Evolutionary conservation across 2,113 vertebrate genomes (phyloP), one percentile per base, ranked within the genome.

Genomic region (Engraulis encrasicolus): DNA sequence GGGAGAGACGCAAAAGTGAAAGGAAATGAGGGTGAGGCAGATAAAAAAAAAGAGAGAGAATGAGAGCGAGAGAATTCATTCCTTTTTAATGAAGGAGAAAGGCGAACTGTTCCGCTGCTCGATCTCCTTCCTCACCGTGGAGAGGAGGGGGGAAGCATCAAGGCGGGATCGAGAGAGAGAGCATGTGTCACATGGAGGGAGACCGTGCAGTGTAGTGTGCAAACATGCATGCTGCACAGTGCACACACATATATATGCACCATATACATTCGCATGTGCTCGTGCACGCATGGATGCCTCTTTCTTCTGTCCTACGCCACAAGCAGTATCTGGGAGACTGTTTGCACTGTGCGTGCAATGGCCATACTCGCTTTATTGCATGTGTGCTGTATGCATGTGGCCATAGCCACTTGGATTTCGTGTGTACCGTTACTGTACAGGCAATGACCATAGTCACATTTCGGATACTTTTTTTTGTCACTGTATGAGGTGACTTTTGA

Each of bases 41-140:
- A 66, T 2, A 58, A n/a, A 58, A n/a, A 66, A 7, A 66, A 23
- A 45, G 78, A 79, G 19, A 79, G 38, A 14, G 11, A 54, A n/a
- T n/a, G 52, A 58, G 6, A 58, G 61, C 27, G 66, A 31, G 66
- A 74, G 0, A 15, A 14, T 34, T 74, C 66, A 74, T 74, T 74
- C 34, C 27, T 74, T 74, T 74, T 74, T 74, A 74, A 74, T 74
- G 66, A 74, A 74, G 66, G 66, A 34, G 66, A 36, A 34, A 0
- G 66, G 31, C 12, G 14, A 74, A 34, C 31, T 74, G 66, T 74
- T 74, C 27, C 11, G 66, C 66, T 34, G 27, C n/a, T n/a, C n/a
- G 17, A 74, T 31, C n/a, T n/a, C n/a, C n/a, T n/a, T n/a, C n/a
- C n/a, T 36, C 58, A 27, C 58, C 6, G 7, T 66, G 23, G 66